Percentiles rank a stretch among this genome's conserved stretches.
Evolutionary conservation across 2,888 invertebrate species (phyloP).

Genomic region (Agrypnus murinus): DNA sequence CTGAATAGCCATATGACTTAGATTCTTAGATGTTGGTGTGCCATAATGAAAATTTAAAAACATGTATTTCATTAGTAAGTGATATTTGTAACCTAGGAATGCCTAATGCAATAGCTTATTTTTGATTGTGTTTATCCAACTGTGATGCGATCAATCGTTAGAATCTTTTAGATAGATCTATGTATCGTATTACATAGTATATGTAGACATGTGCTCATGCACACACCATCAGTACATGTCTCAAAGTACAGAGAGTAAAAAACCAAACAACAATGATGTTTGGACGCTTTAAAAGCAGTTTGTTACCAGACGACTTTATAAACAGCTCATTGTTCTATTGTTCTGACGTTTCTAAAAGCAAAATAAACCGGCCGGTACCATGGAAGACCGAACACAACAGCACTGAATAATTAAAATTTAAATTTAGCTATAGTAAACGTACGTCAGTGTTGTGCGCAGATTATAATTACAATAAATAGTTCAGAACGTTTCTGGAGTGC

Average conservation of each 20-base stretch:
- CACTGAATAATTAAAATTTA: conserved; percentile 49
- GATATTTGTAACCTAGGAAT: too few relatives aligned
- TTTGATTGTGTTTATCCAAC: too few relatives aligned
- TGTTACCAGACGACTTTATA: conserved; percentile 43
- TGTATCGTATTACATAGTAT: not conserved
- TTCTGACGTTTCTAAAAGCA: conserved; percentile 55
- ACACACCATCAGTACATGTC: conserved; percentile 1
- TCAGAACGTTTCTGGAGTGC: conserved; percentile 9
- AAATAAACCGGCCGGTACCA: conserved; percentile 54
- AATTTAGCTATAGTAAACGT: conserved; percentile 13
- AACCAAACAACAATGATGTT: conserved; percentile 45
- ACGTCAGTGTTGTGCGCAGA: not conserved
- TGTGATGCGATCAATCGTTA: too few relatives aligned
- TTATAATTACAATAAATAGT: too few relatives aligned
- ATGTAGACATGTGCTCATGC: not conserved
- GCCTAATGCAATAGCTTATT: too few relatives aligned
- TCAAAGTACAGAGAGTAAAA: conserved; percentile 38
- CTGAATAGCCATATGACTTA: too few relatives aligned
- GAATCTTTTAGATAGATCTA: too few relatives aligned
- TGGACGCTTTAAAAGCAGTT: conserved; percentile 31
- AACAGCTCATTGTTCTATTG: conserved; percentile 52
- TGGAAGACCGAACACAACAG: conserved; percentile 55
- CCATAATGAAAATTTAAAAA: too few relatives aligned
- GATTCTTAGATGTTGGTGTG: too few relatives aligned
- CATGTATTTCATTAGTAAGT: too few relatives aligned